Evolutionary conservation across 2,113 vertebrate species (phyloP), one percentile per base, ranked within the genome.

Genomic region (Pituophis catenifer): DNA sequence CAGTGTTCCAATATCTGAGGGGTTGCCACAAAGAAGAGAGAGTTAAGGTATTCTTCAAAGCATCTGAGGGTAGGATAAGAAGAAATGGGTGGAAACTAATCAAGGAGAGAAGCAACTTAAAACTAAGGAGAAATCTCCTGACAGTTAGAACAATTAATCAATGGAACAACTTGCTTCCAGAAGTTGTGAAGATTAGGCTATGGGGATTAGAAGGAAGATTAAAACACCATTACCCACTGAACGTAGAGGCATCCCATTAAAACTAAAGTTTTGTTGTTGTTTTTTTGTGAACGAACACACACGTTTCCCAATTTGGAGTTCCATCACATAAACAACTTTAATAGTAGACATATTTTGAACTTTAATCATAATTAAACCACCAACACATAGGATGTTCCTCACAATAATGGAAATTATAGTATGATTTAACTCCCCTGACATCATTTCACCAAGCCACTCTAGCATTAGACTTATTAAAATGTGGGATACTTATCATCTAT

Each of bases 281-380:
- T 86, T 94, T 94, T 75, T 89, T 92, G 94, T 50, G 87, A 26
- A 11, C 24, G 0, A 9, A 62, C 8, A 59, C 8, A 3, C 58
- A 26, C 9, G 8, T 62, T 94, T 86, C 94, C 90, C 92, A 91
- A 62, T 89, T 91, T 91, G 93, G 90, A 92, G 48, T 17, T 33
- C 48, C 94, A 92, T 94, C 91, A 92, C 70, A 92, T 53, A 62
- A 93, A 21, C 44, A 92, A 94, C 3, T 93, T 75, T 92, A 96
- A 96, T 94, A 90, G 59, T 52, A 95, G 70, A 53, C 55, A 54
- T 13, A 38, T 89, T 55, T 90, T 95, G 87, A 96, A 96, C 92
- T 94, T 95, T 94, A 96, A 94, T 95, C 91, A 90, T 89, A 96
- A 96, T 95, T 96, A 96, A 96, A 94, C 93, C 17, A 90, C 65